Evolutionary conservation across 2,888 invertebrate genomes (phyloP).

Genomic region (Germaria angustata): DNA sequence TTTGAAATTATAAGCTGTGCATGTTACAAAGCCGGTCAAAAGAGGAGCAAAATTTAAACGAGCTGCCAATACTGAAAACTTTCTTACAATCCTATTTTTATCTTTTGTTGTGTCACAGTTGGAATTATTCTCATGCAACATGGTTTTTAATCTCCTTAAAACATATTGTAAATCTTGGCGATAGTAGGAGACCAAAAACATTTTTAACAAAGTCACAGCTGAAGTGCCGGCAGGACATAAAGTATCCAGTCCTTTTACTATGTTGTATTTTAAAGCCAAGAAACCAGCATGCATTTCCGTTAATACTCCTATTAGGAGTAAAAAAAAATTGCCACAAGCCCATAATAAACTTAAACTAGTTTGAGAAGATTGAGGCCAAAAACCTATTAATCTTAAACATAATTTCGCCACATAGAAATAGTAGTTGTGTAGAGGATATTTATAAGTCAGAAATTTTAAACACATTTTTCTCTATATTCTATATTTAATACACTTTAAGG

Average conservation of each 20-base stretch:
- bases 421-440: slow-evolving; percentile 68
- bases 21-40: slow-evolving; percentile 72
- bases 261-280: slow-evolving; percentile 26
- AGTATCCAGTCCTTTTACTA: slow-evolving; percentile 71
- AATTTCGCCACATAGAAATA: slow-evolving; percentile 72
- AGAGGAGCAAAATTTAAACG: slow-evolving; percentile 73
- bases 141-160: slow-evolving; percentile 49
- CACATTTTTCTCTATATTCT: slow-evolving; percentile 38
- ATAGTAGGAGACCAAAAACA: slow-evolving; percentile 70
- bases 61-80: slow-evolving; percentile 67
- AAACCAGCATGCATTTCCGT: slow-evolving; percentile 73
- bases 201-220: slow-evolving; percentile 74
- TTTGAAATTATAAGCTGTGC: slow-evolving; percentile 71
- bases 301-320: slow-evolving; percentile 71
- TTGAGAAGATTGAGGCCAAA: slow-evolving; percentile 69
- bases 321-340: slow-evolving; percentile 67
- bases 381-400: slow-evolving; percentile 71
- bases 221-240: slow-evolving; percentile 74
- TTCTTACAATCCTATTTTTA: slow-evolving; percentile 51
- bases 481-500: not conserved
- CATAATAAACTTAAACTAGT: slow-evolving; percentile 32
- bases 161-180: slow-evolving; percentile 70
- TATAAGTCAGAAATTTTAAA: slow-evolving; percentile 68
- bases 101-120: slow-evolving; percentile 18
- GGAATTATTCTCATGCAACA: slow-evolving; percentile 63